Percentiles rank a stretch among this genome's conserved stretches.
These are phyloP conservation scores for Anastrepha ludens DNA, from an alignment of 1,140 invertebrate species.

Conservation along the genomic window DNA sequence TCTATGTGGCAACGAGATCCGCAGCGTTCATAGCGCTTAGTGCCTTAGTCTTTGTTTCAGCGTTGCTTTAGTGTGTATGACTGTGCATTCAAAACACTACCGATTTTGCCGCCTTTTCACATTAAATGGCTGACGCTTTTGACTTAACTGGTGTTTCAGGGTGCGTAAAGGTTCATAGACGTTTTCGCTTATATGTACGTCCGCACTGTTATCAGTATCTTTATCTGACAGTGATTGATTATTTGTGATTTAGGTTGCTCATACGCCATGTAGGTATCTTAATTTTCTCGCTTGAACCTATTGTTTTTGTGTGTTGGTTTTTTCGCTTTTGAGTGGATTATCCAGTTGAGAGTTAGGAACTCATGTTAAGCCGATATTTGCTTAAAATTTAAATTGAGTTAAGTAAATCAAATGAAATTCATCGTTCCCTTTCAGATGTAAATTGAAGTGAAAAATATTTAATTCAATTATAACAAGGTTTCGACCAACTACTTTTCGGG, in stretches of 20 bases:
- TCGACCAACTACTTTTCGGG: too few species aligned
- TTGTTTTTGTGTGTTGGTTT: neutral
- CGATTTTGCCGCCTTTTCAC: neutral
- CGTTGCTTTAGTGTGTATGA: neutral
- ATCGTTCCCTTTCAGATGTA: too few species aligned
- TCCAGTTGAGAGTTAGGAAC: neutral
- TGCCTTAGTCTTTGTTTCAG: neutral
- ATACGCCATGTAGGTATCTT: neutral
- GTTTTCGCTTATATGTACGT: neutral
- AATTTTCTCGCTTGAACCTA: neutral
- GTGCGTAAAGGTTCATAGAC: neutral
- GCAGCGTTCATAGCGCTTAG: neutral
- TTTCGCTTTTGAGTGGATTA: neutral
- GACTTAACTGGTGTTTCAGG: neutral
- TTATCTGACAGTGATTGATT: conserved; percentile 19
- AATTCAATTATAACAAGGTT: too few species aligned
- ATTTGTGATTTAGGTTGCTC: neutral
- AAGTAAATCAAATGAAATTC: neutral
- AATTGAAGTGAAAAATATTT: too few species aligned
- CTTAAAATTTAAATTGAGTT: neutral
- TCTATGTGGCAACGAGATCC: conserved; percentile 18
- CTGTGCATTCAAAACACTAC: neutral
- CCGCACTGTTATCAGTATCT: neutral
- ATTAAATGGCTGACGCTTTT: neutral
- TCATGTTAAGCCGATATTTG: neutral